Percentiles rank a stretch among this genome's conserved stretches.
Evolutionary conservation across 2,113 vertebrate species (phyloP).

Genomic region (Naja naja): DNA sequence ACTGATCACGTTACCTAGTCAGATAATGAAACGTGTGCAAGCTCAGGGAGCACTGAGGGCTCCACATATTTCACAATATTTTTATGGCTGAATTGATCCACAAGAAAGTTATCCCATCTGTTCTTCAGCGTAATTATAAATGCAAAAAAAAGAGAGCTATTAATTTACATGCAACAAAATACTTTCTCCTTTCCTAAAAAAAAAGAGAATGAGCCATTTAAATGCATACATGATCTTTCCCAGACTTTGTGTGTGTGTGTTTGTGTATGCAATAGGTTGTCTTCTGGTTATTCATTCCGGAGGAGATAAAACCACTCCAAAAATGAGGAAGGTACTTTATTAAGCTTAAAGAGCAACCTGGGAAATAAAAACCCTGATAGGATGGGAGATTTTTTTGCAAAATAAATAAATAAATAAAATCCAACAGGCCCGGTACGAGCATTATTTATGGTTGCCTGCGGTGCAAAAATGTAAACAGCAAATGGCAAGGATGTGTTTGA

Average conservation of each 20-base stretch:
- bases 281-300: neutral
- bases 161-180: slow-evolving; percentile 62
- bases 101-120: slow-evolving; percentile 56
- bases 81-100: slow-evolving; percentile 30
- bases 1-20: neutral
- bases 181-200: slow-evolving; percentile 4
- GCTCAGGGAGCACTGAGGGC: neutral
- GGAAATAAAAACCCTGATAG: neutral
- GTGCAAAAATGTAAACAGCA: neutral
- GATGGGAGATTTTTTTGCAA: neutral
- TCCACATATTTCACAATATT: neutral
- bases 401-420: too few species aligned
- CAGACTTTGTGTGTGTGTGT: neutral
- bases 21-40: neutral
- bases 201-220: slow-evolving; percentile 63
- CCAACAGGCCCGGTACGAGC: neutral
- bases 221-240: slow-evolving; percentile 48
- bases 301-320: neutral
- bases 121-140: slow-evolving; percentile 62
- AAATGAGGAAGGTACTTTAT: neutral
- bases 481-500: neutral
- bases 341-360: neutral
- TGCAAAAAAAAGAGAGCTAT: slow-evolving; percentile 24
- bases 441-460: neutral
- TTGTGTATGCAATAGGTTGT: fast-evolving